Conservation (phyloP, 2,888 invertebrate genomes). For the Luperina nickerlii region DNA sequence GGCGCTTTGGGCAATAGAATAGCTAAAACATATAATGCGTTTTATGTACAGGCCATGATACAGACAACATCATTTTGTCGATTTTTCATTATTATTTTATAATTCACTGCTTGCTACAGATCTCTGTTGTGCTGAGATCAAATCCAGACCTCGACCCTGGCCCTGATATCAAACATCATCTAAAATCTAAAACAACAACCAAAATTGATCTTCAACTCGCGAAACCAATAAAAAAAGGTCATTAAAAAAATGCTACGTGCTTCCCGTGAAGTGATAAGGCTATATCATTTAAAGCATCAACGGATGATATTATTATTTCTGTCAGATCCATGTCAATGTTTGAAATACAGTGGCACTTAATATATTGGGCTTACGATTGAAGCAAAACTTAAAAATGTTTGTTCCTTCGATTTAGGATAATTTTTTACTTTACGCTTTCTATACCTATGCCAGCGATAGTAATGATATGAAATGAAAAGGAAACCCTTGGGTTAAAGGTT, state of each 20-base stretch:
- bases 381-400: background rate
- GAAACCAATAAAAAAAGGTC: background rate
- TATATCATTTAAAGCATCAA: conserved; percentile 46
- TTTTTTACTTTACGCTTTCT: background rate
- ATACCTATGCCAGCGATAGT: no score
- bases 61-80: no score
- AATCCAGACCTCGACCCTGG: background rate
- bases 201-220: background rate
- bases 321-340: conserved; percentile 45
- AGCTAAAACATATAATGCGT: background rate
- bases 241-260: background rate
- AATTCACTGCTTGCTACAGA: background rate
- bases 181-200: background rate
- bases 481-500: no score
- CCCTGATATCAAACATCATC: background rate
- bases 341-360: conserved; percentile 31
- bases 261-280: conserved; percentile 20
- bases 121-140: background rate
- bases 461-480: background rate
- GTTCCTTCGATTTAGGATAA: background rate
- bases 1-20: conserved; percentile 12
- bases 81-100: background rate
- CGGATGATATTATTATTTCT: conserved; percentile 48
- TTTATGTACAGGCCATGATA: no score
- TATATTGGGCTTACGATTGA: conserved; percentile 14